phyloP scores from a whole-genome alignment of 2,113 vertebrate genomes.

The Triplophysa dalaica region DNA sequence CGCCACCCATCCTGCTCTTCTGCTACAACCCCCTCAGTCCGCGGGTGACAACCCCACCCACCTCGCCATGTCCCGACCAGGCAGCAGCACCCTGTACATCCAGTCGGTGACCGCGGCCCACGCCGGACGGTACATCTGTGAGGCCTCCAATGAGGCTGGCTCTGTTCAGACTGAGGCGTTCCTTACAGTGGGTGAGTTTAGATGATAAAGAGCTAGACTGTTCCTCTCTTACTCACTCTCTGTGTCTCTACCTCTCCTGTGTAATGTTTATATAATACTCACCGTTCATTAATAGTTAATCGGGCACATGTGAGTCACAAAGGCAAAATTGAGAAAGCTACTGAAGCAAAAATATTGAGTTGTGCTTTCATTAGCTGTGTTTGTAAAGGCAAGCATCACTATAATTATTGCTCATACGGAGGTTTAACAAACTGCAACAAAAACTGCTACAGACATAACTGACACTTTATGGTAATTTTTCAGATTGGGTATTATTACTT shows the following conservation, averaged over 20 bases:
- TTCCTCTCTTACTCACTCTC: slow-evolving; percentile 10
- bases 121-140: slow-evolving; percentile 66
- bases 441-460: neutral
- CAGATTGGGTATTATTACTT: too few species aligned
- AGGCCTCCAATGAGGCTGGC: slow-evolving; percentile 69
- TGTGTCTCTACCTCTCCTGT: slow-evolving; percentile 29
- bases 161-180: slow-evolving; percentile 59
- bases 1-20: too few species aligned
- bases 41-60: too few species aligned
- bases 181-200: slow-evolving; percentile 72
- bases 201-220: slow-evolving; percentile 55
- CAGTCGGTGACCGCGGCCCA: slow-evolving; percentile 52
- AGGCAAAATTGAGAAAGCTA: slow-evolving; percentile 32
- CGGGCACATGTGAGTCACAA: slow-evolving; percentile 48
- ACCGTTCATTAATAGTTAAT: slow-evolving; percentile 12
- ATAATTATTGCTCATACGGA: slow-evolving; percentile 1
- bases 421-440: neutral
- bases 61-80: too few species aligned
- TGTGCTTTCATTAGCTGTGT: neutral
- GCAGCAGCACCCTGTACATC: slow-evolving; percentile 61
- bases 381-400: neutral
- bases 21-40: too few species aligned
- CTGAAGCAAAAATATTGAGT: slow-evolving; percentile 41
- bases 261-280: slow-evolving; percentile 58
- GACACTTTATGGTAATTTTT: neutral